A percentile compares a stretch with the other conserved stretches of the same genome.
These are phyloP conservation scores for Neomorphus geoffroyi DNA, from an alignment of 2,797 vertebrate genomes.

Conservation along the genomic window DNA sequence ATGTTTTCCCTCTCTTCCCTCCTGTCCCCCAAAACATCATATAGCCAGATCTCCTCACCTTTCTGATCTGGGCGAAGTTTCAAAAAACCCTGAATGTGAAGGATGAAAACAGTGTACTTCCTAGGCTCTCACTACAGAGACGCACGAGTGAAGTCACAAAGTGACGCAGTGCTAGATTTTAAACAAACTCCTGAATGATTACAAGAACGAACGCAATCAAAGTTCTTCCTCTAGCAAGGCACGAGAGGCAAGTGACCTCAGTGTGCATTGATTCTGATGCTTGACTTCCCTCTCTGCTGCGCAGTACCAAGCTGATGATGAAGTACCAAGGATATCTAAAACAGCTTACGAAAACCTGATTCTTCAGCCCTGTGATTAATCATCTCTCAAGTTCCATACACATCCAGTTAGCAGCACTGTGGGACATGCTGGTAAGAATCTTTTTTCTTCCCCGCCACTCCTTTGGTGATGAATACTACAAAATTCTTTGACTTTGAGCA, in stretches of 20 bases:
- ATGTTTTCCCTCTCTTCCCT: not conserved
- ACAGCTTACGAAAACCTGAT: not conserved
- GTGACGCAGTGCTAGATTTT: not conserved
- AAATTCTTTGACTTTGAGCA: not conserved
- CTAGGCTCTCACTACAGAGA: not conserved
- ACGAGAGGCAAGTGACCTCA: not conserved
- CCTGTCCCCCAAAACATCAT: not conserved
- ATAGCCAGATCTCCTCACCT: not conserved
- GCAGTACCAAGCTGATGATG: not conserved
- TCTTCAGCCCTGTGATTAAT: conserved; percentile 21
- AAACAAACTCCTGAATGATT: not conserved
- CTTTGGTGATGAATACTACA: not conserved
- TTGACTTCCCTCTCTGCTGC: not conserved
- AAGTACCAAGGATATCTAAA: not conserved
- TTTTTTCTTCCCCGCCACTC: not conserved
- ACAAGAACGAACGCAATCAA: not conserved
- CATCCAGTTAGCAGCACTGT: not conserved
- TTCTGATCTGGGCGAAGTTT: not conserved
- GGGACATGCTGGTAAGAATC: not conserved
- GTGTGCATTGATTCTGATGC: not conserved
- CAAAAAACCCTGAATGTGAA: not conserved
- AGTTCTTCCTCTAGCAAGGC: not conserved
- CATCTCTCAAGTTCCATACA: not conserved
- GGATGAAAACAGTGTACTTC: not conserved
- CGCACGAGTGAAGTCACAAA: not conserved